Evolutionary conservation across 2,113 vertebrate species (phyloP), one percentile per base, ranked within the genome.

Genomic region (Pandion haliaetus): DNA sequence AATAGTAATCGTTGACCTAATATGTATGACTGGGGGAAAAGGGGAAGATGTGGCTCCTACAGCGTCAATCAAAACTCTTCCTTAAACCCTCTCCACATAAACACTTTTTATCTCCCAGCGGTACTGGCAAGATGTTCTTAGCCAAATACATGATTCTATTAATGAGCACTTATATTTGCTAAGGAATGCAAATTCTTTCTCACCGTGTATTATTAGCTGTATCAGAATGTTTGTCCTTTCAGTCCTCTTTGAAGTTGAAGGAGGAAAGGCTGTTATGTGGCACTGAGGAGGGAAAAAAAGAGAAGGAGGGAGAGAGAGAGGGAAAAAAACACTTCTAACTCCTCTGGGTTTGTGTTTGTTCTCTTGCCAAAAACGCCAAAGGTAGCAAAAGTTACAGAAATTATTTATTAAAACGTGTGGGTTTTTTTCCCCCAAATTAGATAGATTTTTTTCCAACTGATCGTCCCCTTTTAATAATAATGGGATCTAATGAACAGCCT

Each of bases 81-180:
- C 67, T 82, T 95, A 58, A 57, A 13, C 80, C 71, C 63, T 83
- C 69, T 79, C 50, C 65, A 21, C 83, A 57, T 2, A 44, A 50
- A 65, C 78, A 44, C 78, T 95, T 61, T 55, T 84, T 67, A 3
- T 92, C 73, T 96, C 92, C 93, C 91, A 93, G 97, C 57, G 92
- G 97, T 88, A 87, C 92, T 54, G 77, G 95, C 94, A 91, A 96
- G 92, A 96, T 88, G 86, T 96, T 93, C 95, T 85, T 76, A 86
- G 92, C 77, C 90, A 95, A 97, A 97, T 94, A 97, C 93, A 96
- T 62, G 85, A 67, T 97, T 96, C 86, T 92, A 92, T 96, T 96
- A 97, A 97, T 94, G 97, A 97, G 92, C 90, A 94, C 92, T 97
- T 93, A 70, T 94, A 92, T 97, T 97, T 97, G 97, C 88, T 80